These are phyloP conservation scores for Tipula unca DNA, from an alignment of 2,888 invertebrate genomes.

Conservation along the genomic window DNA sequence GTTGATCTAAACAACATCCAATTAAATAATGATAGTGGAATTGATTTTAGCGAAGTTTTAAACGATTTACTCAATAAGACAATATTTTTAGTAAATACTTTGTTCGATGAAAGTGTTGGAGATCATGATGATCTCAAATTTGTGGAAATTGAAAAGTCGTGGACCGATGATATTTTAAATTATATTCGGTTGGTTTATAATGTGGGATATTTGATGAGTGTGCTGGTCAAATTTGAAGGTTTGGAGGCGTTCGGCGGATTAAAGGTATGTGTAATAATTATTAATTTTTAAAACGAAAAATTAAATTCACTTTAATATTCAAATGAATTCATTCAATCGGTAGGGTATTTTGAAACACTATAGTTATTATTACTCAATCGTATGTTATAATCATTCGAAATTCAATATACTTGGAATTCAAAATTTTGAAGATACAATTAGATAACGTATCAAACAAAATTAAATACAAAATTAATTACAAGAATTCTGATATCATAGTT, in stretches of 20 bases:
- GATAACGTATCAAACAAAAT: no score
- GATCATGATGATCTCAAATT: not conserved
- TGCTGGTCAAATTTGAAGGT: not conserved
- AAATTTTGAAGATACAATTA: no score
- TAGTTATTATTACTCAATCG: no score
- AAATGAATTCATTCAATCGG: no score
- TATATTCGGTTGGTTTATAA: not conserved
- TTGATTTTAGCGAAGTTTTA: not conserved
- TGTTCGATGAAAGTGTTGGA: not conserved
- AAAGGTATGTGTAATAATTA: not conserved
- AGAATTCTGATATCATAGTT: no score
- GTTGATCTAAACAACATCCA: not conserved
- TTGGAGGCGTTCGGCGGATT: not conserved
- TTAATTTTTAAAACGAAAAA: not conserved
- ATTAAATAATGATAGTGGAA: not conserved
- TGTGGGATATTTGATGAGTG: not conserved
- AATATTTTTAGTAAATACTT: not conserved
- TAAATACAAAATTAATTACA: no score
- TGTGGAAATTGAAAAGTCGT: not conserved
- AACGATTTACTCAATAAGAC: not conserved
- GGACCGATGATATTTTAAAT: not conserved
- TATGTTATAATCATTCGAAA: no score
- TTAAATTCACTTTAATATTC: no score
- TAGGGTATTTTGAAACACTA: no score
- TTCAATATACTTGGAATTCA: no score